These are phyloP conservation scores for Megaustenia siamemsis DNA, from an alignment of 2,888 invertebrate species.

Conservation along the genomic window DNA sequence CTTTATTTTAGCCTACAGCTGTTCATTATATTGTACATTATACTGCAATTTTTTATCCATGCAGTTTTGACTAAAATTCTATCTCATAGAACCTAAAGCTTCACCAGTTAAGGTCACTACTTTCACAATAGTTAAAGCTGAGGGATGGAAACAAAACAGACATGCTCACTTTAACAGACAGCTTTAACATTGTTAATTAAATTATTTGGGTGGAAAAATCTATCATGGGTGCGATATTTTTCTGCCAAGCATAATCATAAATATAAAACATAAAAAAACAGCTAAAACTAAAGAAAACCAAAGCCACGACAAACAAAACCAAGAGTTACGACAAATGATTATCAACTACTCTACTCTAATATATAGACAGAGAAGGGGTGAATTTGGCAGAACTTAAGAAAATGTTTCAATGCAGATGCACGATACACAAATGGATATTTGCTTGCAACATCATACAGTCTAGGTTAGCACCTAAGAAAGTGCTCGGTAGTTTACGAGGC, in stretches of 20 bases:
- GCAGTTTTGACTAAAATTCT: not conserved
- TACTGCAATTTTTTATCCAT: not conserved
- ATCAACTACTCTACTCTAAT: not conserved
- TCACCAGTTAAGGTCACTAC: not conserved
- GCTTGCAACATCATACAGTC: conserved; percentile 5
- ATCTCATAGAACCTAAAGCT: not conserved
- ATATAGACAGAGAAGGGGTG: not conserved
- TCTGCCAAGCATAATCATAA: not conserved
- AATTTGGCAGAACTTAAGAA: not conserved
- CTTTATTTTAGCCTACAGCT: not conserved
- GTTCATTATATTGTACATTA: too few species aligned
- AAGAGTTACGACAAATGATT: not conserved
- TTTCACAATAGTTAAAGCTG: not conserved
- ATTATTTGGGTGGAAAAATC: not conserved
- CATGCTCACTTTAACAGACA: not conserved
- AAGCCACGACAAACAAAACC: not conserved
- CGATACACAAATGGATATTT: not conserved
- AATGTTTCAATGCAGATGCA: not conserved
- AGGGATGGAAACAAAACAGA: not conserved
- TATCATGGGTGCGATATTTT: not conserved
- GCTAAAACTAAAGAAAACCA: not conserved
- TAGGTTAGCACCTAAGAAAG: conserved; percentile 3
- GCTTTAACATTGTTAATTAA: not conserved
- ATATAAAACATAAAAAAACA: not conserved
- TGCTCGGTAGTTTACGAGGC: conserved; percentile 21